Percentiles rank a stretch among this genome's conserved stretches.
Evolutionary conservation across 2,113 vertebrate genomes (phyloP).

Genomic region (Prionailurus bengalensis): DNA sequence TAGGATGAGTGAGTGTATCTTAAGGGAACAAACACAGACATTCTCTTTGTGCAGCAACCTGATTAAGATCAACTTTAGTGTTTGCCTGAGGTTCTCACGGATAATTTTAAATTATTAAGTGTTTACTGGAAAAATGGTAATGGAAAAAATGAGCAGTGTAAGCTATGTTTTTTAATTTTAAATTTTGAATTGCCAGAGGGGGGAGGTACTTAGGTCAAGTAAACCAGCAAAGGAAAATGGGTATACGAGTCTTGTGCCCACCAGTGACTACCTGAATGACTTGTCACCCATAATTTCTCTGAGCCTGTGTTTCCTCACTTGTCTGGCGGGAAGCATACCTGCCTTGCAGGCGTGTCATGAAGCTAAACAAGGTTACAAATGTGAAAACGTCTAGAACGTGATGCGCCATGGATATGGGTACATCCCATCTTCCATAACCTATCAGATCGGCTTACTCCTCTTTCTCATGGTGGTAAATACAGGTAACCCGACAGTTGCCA

Average conservation of each 20-base stretch:
- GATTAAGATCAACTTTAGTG: slow-evolving; percentile 39
- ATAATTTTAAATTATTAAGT: slow-evolving; percentile 24
- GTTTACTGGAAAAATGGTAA: neutral
- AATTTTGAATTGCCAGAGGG: neutral
- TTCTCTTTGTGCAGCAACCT: slow-evolving; percentile 39
- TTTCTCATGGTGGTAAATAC: neutral
- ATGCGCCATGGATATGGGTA: rapidly evolving
- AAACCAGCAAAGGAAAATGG: neutral
- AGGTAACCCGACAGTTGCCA: neutral
- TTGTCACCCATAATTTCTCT: neutral
- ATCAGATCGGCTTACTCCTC: neutral
- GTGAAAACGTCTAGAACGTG: neutral
- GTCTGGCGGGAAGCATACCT: neutral
- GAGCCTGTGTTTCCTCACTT: neutral
- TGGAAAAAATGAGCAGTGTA: neutral
- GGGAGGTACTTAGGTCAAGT: neutral
- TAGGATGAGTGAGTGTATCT: neutral
- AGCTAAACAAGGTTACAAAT: neutral
- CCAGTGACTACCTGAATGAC: neutral
- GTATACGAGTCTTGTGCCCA: neutral
- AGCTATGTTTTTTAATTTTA: neutral
- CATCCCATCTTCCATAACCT: neutral
- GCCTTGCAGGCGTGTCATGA: neutral
- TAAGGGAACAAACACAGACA: slow-evolving; percentile 17
- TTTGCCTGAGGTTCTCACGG: neutral